phyloP scores from a whole-genome alignment of 2,888 invertebrate species.

The Pheosia tremula region DNA sequence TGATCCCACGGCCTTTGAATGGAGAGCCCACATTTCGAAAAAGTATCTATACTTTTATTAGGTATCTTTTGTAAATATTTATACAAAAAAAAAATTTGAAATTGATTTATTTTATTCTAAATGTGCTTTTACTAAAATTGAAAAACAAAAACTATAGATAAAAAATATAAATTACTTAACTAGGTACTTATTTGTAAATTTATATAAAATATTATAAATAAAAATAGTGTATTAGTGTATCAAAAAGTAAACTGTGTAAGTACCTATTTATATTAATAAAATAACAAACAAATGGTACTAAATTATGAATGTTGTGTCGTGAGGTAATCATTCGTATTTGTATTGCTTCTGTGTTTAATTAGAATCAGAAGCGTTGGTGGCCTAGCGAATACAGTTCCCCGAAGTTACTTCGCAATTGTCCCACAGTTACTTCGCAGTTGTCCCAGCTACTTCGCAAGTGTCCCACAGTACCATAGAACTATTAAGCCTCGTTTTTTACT shows the following conservation, averaged over 20 bases:
- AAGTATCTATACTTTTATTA: constrained; percentile 51
- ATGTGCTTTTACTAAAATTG: constrained; percentile 35
- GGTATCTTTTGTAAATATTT: constrained; percentile 38
- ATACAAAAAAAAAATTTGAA: constrained; percentile 16
- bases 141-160: constrained; percentile 26
- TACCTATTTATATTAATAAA: constrained; percentile 24
- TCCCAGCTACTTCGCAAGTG: constrained; percentile 1
- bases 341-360: constrained; percentile 34
- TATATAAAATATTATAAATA: constrained; percentile 28
- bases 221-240: constrained; percentile 44
- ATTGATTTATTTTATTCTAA: constrained; percentile 18
- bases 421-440: constrained; percentile 6
- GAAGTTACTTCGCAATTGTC: not conserved
- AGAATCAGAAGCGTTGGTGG: not conserved
- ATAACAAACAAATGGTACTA: constrained; percentile 34
- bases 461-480: not conserved
- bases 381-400: not conserved
- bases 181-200: constrained; percentile 36
- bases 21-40: constrained; percentile 79
- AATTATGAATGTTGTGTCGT: constrained; percentile 40
- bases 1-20: constrained; percentile 61
- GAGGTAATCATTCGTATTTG: constrained; percentile 33
- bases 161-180: constrained; percentile 12
- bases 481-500: too few relatives aligned
- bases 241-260: constrained; percentile 30